These are phyloP conservation scores for Xanthorhoe designata DNA, from an alignment of 2,888 invertebrate genomes.

Conservation along the genomic window DNA sequence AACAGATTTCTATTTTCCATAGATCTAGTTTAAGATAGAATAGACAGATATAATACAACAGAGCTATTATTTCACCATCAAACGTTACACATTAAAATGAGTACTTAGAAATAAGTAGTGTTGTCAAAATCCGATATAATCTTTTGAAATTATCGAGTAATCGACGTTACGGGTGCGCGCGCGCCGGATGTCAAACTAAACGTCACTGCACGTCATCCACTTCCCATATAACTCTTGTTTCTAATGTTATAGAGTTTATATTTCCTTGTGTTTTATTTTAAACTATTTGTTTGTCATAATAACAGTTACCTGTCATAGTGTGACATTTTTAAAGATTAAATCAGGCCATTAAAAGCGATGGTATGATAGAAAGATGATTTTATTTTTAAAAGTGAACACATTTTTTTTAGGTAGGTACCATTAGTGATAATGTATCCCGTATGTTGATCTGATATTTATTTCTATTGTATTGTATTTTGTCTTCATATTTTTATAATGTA, in stretches of 20 bases:
- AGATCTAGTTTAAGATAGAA: background rate
- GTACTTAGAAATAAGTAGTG: conserved; percentile 66
- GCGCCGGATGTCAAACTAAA: conserved; percentile 79
- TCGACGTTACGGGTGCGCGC: conserved; percentile 78
- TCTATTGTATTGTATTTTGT: background rate
- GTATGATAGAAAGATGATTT: conserved; percentile 74
- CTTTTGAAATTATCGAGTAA: conserved; percentile 82
- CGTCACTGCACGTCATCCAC: conserved; percentile 39
- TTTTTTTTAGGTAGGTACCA: conserved; percentile 41
- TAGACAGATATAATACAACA: background rate
- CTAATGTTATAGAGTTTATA: conserved; percentile 36
- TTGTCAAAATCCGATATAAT: conserved; percentile 80
- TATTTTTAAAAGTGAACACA: conserved; percentile 49
- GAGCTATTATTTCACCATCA: conserved; percentile 46
- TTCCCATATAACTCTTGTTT: conserved; percentile 40
- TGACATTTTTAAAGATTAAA: conserved; percentile 77
- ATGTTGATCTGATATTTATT: conserved; percentile 14
- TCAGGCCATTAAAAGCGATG: conserved; percentile 76
- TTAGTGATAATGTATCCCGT: conserved; percentile 26
- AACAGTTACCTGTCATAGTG: conserved; percentile 81
- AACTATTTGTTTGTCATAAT: conserved; percentile 67
- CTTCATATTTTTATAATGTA: background rate
- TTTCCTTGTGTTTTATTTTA: conserved; percentile 25
- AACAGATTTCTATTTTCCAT: background rate
- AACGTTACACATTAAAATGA: conserved; percentile 49